These are phyloP conservation scores for Clavelina lepadiformis DNA, from an alignment of 23 tunicate genomes.

Conservation along the genomic window DNA sequence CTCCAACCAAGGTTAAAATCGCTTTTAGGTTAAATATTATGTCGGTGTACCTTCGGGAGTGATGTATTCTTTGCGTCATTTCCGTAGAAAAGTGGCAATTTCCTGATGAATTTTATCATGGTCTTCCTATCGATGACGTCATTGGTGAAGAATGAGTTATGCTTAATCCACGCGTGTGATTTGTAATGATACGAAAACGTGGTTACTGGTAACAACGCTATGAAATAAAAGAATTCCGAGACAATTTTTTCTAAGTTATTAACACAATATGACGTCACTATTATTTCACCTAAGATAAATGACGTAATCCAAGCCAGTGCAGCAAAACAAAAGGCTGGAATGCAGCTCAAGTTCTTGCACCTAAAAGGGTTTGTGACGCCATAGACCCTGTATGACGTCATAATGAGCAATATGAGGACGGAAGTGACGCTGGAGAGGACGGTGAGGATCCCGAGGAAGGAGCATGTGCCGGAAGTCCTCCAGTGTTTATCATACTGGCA, in stretches of 20 bases:
- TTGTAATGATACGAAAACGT: conserved; percentile 11
- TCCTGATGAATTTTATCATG: not conserved
- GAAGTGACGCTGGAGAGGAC: conserved; percentile 15
- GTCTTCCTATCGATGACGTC: conserved; percentile 10
- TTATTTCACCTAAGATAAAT: conserved; percentile 15
- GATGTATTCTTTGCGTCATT: conserved; percentile 2
- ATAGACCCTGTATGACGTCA: conserved; percentile 31
- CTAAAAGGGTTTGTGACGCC: conserved; percentile 13
- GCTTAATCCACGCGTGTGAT: conserved; percentile 28
- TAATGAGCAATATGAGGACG: conserved; percentile 4
- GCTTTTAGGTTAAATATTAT: not conserved
- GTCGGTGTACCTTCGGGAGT: not conserved
- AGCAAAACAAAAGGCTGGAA: conserved; percentile 9
- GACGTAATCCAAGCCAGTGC: conserved; percentile 22
- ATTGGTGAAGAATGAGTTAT: conserved; percentile 16
- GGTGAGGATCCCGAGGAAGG: conserved; percentile 10
- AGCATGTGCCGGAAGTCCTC: conserved; percentile 11
- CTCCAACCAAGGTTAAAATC: not conserved
- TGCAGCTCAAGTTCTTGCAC: conserved; percentile 6
- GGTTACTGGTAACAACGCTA: conserved; percentile 18
- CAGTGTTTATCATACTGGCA: conserved; percentile 20
- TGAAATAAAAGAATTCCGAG: not conserved
- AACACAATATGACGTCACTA: not conserved
- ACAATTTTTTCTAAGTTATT: no score
- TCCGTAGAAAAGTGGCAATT: conserved; percentile 2